Percentiles rank a stretch among this genome's conserved stretches.
phyloP scores from a whole-genome alignment of 2,888 invertebrate genomes.

The Lithodes maja region DNA sequence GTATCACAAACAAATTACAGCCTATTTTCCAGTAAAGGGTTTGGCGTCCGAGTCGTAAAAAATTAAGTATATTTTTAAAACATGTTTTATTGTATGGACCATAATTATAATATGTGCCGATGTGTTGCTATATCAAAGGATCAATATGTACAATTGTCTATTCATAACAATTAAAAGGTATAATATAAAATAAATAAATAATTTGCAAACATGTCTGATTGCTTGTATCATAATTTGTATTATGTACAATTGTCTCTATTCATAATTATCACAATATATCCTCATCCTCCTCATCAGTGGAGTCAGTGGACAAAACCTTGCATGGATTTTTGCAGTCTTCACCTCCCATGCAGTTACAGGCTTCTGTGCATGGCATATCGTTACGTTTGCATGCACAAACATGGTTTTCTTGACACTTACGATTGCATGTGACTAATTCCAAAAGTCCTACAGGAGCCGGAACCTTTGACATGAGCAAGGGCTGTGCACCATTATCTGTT shows the following conservation, averaged over 20 bases:
- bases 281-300: not conserved
- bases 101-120: not conserved
- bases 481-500: slow-evolving; percentile 1
- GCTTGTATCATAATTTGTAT: too few relatives aligned
- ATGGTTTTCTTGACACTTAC: slow-evolving; percentile 5
- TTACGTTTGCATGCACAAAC: slow-evolving; percentile 6
- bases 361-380: not conserved
- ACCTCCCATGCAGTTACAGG: slow-evolving; percentile 20
- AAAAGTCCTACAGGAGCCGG: slow-evolving; percentile 21
- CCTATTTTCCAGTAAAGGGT: not conserved
- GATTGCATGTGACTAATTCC: slow-evolving; percentile 3
- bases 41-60: not conserved
- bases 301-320: not conserved
- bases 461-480: not conserved
- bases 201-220: too few relatives aligned
- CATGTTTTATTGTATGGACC: not conserved
- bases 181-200: too few relatives aligned
- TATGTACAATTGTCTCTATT: not conserved
- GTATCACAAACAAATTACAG: not conserved
- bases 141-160: not conserved
- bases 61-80: not conserved
- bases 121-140: not conserved
- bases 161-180: too few relatives aligned
- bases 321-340: not conserved
- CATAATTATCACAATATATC: not conserved